Evolutionary conservation across 1,140 invertebrate species (phyloP).

Genomic region (Pogonognathellus flavescens): DNA sequence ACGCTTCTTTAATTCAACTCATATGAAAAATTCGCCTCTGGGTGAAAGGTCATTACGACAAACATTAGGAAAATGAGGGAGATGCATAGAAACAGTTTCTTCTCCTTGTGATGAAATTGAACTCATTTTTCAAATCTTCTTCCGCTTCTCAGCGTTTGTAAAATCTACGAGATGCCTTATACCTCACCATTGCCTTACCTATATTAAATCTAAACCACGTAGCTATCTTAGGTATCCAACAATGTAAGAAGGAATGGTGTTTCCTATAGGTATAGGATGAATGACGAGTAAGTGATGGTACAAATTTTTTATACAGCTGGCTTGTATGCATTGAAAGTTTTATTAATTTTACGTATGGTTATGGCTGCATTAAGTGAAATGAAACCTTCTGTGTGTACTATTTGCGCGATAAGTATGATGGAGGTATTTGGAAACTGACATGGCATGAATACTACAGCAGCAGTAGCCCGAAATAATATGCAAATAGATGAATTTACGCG

Average conservation of each 20-base stretch:
- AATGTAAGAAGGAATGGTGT: too few species aligned
- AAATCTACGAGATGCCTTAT: background rate
- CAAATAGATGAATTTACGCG: constrained; percentile 12
- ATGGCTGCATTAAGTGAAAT: constrained; percentile 6
- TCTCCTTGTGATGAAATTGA: constrained; percentile 30
- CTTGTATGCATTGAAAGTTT: background rate
- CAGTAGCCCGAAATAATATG: background rate
- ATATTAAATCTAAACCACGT: too few species aligned
- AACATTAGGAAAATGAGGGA: constrained; percentile 50
- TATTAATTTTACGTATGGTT: background rate
- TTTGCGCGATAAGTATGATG: background rate
- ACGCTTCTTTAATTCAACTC: constrained; percentile 57
- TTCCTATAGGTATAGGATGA: too few species aligned
- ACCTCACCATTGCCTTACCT: too few species aligned
- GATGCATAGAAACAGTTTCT: constrained; percentile 31
- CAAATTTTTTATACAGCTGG: too few species aligned
- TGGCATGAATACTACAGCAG: background rate
- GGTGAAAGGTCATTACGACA: constrained; percentile 59
- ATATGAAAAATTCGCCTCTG: constrained; percentile 56
- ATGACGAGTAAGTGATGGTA: too few species aligned
- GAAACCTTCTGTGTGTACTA: background rate
- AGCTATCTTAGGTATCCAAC: too few species aligned
- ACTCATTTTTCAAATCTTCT: constrained; percentile 30
- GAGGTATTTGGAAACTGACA: background rate
- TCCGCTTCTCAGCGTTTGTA: background rate